These are phyloP conservation scores for Tarsius wallacei DNA, from an alignment of 2,797 vertebrate genomes.

Conservation along the genomic window DNA sequence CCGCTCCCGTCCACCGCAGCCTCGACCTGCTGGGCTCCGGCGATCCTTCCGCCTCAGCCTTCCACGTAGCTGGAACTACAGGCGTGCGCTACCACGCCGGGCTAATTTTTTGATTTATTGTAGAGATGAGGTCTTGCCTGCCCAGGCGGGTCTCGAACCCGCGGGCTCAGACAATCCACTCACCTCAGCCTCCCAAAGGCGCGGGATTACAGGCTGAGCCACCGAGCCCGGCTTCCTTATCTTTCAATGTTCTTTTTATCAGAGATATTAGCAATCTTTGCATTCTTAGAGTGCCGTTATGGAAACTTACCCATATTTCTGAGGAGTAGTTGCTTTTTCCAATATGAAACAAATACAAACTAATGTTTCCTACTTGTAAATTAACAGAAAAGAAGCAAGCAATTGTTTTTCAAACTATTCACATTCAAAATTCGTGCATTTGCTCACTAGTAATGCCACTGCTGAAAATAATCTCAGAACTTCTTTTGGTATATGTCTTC, in stretches of 20 bases:
- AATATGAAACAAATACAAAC: neutral
- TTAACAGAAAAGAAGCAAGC: neutral
- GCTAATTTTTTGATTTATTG: too few relatives aligned
- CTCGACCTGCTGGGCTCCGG: too few relatives aligned
- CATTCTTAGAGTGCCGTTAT: neutral
- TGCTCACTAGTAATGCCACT: neutral
- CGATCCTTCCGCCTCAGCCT: too few relatives aligned
- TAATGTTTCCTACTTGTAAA: neutral
- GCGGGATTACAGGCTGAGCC: too few relatives aligned
- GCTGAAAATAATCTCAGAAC: slow-evolving; percentile 27
- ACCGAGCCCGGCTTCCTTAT: too few relatives aligned
- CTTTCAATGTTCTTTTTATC: neutral
- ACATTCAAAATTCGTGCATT: neutral
- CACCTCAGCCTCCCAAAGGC: too few relatives aligned
- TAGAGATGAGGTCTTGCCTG: too few relatives aligned
- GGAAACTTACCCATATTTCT: neutral
- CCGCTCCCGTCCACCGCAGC: too few relatives aligned
- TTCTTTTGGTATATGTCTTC: neutral
- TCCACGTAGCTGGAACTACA: too few relatives aligned
- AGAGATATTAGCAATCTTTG: neutral
- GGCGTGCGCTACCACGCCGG: too few relatives aligned
- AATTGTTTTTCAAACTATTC: neutral
- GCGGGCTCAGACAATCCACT: too few relatives aligned
- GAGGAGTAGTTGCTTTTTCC: neutral
- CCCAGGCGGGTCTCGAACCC: too few relatives aligned